These are phyloP conservation scores for Sphaerolaimus hirsutus DNA, from an alignment of 2,888 invertebrate genomes.

Conservation along the genomic window DNA sequence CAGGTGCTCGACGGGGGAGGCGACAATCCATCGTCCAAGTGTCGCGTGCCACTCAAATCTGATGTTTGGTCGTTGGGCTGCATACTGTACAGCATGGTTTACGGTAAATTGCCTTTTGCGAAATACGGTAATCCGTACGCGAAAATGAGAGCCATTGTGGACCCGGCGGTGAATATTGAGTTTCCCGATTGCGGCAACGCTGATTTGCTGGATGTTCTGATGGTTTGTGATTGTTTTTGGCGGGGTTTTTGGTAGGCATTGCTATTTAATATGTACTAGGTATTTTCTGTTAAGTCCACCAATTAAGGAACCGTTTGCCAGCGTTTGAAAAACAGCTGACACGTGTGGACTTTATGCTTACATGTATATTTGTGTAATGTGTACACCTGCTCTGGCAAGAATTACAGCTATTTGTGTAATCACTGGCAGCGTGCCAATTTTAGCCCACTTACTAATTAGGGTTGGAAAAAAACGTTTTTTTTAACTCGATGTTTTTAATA, in stretches of 20 bases:
- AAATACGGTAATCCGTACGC: constrained; percentile 35
- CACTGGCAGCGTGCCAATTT: neutral
- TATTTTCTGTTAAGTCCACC: neutral
- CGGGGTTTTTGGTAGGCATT: neutral
- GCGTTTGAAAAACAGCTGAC: too few relatives aligned
- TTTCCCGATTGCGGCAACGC: constrained; percentile 18
- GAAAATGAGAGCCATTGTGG: constrained; percentile 52
- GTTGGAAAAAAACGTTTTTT: constrained; percentile 1
- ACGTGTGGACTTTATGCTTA: too few relatives aligned
- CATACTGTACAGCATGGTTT: constrained; percentile 72
- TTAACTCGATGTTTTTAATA: too few relatives aligned
- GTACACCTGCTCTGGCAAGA: neutral
- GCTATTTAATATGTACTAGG: neutral
- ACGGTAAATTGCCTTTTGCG: too few relatives aligned
- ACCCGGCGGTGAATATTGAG: constrained; percentile 43
- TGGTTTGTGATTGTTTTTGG: constrained; percentile 6
- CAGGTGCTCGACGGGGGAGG: too few relatives aligned
- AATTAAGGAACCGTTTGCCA: too few relatives aligned
- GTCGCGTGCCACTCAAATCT: constrained; percentile 59
- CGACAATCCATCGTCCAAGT: constrained; percentile 1
- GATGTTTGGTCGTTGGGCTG: constrained; percentile 96
- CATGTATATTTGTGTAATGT: neutral
- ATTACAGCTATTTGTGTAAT: neutral
- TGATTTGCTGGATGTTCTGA: constrained; percentile 39
- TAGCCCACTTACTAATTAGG: neutral